Conservation (phyloP, 2,113 vertebrate genomes). For the Thymallus thymallus region DNA sequence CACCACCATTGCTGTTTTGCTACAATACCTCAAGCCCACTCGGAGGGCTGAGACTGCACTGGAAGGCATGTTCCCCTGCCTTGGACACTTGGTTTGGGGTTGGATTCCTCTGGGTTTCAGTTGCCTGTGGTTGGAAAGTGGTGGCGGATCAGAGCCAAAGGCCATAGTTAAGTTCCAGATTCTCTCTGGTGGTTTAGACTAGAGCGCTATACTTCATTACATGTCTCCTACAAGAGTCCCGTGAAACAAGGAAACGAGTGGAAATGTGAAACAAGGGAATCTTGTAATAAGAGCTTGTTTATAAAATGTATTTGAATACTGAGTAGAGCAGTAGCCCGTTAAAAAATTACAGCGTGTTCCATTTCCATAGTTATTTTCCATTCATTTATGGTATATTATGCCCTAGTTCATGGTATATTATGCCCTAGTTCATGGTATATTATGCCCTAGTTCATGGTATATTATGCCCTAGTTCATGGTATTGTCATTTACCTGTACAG, state of each 20-base stretch:
- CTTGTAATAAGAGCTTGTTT: too few species aligned
- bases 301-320: background rate
- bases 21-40: too few species aligned
- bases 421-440: too few species aligned
- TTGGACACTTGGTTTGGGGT: slow-evolving; percentile 1
- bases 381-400: background rate
- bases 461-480: too few species aligned
- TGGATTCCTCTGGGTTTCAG: slow-evolving; percentile 4
- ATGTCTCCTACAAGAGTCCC: background rate
- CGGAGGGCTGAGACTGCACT: background rate
- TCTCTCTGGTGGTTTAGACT: background rate
- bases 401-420: background rate
- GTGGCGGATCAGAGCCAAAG: background rate
- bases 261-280: background rate
- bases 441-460: too few species aligned
- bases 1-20: too few species aligned
- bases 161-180: background rate
- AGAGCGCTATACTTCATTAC: background rate
- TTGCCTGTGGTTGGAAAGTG: background rate
- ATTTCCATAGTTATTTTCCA: too few species aligned
- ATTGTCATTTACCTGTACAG: too few species aligned
- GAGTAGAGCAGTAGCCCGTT: background rate
- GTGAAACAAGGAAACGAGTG: background rate
- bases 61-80: background rate
- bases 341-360: background rate